A percentile compares a stretch with the other conserved stretches of the same genome.
Conservation (phyloP, 1,140 invertebrate genomes). For the Papilio helenus region DNA sequence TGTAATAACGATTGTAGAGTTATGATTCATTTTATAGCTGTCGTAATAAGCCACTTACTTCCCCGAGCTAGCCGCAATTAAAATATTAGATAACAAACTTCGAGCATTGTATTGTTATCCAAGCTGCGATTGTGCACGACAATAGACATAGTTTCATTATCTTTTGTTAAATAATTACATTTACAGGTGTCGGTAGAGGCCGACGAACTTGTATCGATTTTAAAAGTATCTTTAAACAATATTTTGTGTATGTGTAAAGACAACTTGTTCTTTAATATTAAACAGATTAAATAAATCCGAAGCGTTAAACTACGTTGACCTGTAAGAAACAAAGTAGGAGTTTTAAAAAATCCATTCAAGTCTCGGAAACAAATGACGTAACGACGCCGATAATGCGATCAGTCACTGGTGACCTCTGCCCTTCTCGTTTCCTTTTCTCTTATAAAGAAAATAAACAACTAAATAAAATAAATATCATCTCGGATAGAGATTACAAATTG, state of each 20-base stretch:
- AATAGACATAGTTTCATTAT: not conserved
- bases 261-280: not conserved
- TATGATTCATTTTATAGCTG: not conserved
- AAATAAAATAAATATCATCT: slow-evolving; percentile 30
- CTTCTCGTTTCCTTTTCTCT: not conserved
- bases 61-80: not conserved
- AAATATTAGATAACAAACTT: slow-evolving; percentile 6
- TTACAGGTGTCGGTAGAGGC: not conserved
- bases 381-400: slow-evolving; percentile 13
- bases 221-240: not conserved
- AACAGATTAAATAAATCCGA: not conserved
- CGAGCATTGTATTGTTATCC: not conserved
- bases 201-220: not conserved
- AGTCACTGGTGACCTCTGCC: slow-evolving; percentile 30
- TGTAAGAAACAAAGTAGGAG: slow-evolving; percentile 4
- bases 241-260: not conserved
- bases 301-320: not conserved
- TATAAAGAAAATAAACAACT: slow-evolving; percentile 17
- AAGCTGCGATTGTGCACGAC: not conserved
- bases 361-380: not conserved
- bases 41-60: not conserved
- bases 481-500: slow-evolving; percentile 20
- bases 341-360: slow-evolving; percentile 30
- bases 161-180: not conserved
- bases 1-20: not conserved